These are phyloP conservation scores for Drosophila mettleri DNA, from an alignment of 2,888 invertebrate genomes.

Conservation along the genomic window DNA sequence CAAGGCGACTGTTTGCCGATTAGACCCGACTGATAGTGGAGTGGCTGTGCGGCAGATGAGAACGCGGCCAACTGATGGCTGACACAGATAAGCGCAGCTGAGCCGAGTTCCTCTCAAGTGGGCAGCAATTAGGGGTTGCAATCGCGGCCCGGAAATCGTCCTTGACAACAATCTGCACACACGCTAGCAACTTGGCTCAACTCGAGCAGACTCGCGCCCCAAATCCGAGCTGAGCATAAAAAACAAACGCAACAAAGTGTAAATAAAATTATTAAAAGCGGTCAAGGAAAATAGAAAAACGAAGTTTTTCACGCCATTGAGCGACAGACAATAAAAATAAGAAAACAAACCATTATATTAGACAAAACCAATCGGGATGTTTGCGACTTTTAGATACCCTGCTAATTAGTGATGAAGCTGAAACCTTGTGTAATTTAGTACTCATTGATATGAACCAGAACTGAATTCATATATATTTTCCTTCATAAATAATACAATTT, in stretches of 20 bases:
- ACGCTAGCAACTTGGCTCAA: conserved; percentile 25
- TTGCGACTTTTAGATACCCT: neutral
- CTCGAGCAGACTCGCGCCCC: conserved; percentile 47
- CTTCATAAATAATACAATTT: too few species aligned
- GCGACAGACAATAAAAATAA: conserved; percentile 2
- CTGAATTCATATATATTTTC: too few species aligned
- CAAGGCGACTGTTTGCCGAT: conserved; percentile 51
- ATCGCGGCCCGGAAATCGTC: conserved; percentile 53
- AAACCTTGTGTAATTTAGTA: too few species aligned
- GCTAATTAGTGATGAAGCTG: neutral
- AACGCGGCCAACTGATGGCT: conserved; percentile 65
- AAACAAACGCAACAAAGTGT: conserved; percentile 70
- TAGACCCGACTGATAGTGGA: conserved; percentile 50
- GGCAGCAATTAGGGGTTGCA: conserved; percentile 76
- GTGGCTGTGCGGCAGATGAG: conserved; percentile 48
- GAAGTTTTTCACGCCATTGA: conserved; percentile 69
- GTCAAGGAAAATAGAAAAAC: conserved; percentile 46
- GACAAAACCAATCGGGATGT: neutral
- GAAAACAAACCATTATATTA: conserved; percentile 18
- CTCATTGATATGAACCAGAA: too few species aligned
- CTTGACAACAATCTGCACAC: conserved; percentile 54
- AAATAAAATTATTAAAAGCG: conserved; percentile 72
- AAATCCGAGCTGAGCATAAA: conserved; percentile 41
- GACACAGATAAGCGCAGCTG: conserved; percentile 69
- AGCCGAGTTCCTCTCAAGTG: conserved; percentile 62